phyloP scores from a whole-genome alignment of 2,888 invertebrate species.

The Elgonia sp. region DNA sequence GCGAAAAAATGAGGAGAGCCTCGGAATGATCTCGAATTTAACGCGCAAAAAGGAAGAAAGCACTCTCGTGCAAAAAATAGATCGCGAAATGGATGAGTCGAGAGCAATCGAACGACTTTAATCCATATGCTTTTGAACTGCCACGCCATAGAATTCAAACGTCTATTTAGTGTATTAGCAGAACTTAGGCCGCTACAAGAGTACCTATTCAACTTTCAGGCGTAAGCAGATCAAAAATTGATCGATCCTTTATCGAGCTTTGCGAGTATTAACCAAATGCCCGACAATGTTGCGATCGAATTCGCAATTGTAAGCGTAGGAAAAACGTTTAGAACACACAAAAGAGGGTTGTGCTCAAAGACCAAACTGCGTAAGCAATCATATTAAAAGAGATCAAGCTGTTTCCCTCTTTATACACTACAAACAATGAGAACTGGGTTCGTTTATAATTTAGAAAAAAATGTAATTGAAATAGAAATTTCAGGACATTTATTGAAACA shows the following conservation, averaged over 20 bases:
- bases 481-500: too few relatives aligned
- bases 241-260: slow-evolving; percentile 56
- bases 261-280: slow-evolving; percentile 43
- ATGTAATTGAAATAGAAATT: too few relatives aligned
- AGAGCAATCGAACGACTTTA: slow-evolving; percentile 72
- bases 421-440: too few relatives aligned
- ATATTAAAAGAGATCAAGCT: slow-evolving; percentile 29
- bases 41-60: slow-evolving; percentile 55
- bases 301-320: slow-evolving; percentile 26
- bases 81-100: slow-evolving; percentile 62
- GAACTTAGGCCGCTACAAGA: slow-evolving; percentile 55
- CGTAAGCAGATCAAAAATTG: slow-evolving; percentile 73
- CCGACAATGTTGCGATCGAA: slow-evolving; percentile 52
- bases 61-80: slow-evolving; percentile 61
- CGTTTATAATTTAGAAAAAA: too few relatives aligned
- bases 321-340: slow-evolving; percentile 41
- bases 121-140: slow-evolving; percentile 67
- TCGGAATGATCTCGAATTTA: slow-evolving; percentile 65
- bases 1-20: slow-evolving; percentile 57
- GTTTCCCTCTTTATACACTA: background rate
- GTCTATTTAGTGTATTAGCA: slow-evolving; percentile 72
- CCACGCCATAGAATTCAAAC: slow-evolving; percentile 60
- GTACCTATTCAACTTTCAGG: slow-evolving; percentile 53
- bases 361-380: slow-evolving; percentile 12
- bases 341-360: slow-evolving; percentile 29